phyloP scores from a whole-genome alignment of 2,888 invertebrate genomes.

The Euzophera pinguis region DNA sequence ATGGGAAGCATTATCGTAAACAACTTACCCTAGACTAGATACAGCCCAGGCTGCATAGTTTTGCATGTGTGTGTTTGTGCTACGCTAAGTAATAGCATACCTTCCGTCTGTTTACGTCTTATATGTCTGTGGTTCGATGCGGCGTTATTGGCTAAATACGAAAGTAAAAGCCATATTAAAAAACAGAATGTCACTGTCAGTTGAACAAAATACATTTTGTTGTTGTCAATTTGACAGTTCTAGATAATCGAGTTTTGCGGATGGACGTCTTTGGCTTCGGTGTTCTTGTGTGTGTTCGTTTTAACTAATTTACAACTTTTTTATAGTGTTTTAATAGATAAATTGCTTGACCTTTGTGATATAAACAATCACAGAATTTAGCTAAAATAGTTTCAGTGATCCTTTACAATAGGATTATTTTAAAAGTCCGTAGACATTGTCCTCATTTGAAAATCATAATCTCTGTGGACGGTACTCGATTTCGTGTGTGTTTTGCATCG shows the following conservation, averaged over 20 bases:
- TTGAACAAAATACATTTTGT: too few species aligned
- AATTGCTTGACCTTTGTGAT: not conserved
- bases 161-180: too few species aligned
- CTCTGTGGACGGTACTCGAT: constrained; percentile 27
- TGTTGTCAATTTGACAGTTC: constrained; percentile 13
- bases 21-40: too few species aligned
- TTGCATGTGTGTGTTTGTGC: too few species aligned
- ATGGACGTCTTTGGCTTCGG: constrained; percentile 26
- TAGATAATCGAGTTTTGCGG: constrained; percentile 15
- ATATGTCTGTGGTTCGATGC: too few species aligned
- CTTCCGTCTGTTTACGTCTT: too few species aligned
- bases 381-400: not conserved
- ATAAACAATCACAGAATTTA: not conserved
- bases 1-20: too few species aligned
- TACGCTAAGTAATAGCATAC: too few species aligned
- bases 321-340: not conserved
- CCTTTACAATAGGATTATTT: not conserved
- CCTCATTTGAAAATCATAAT: constrained; percentile 26
- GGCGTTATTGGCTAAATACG: too few species aligned
- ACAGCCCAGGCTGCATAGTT: too few species aligned
- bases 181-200: constrained; percentile 9
- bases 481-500: constrained; percentile 21
- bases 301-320: constrained; percentile 9
- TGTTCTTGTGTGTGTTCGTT: not conserved
- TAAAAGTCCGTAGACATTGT: constrained; percentile 13